These are phyloP conservation scores for Harpalus rufipes DNA, from an alignment of 2,888 invertebrate species.

Conservation along the genomic window DNA sequence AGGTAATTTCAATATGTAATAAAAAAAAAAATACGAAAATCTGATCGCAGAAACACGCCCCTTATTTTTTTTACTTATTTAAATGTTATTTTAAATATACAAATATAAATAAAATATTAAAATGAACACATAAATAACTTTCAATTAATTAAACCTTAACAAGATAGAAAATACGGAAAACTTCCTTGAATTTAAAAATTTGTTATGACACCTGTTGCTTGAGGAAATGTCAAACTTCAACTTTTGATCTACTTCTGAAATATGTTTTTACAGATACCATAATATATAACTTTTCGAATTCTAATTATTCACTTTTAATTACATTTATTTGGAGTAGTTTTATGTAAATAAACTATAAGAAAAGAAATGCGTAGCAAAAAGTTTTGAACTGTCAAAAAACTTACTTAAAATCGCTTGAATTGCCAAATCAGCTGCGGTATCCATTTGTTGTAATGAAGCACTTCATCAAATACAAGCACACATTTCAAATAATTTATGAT, in stretches of 20 bases:
- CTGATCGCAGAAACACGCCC: conserved; percentile 28
- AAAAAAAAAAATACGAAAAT: conserved; percentile 15
- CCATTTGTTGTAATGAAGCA: conserved; percentile 71
- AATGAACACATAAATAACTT: conserved; percentile 7
- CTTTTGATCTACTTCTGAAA: conserved; percentile 52
- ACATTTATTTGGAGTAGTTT: neutral
- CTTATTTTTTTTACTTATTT: conserved; percentile 25
- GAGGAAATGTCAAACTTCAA: conserved; percentile 56
- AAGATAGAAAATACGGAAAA: neutral
- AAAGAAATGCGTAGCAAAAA: conserved; percentile 51
- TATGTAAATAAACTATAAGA: conserved; percentile 31
- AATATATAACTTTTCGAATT: neutral
- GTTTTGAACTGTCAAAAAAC: conserved; percentile 68
- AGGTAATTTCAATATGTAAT: neutral
- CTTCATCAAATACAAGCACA: conserved; percentile 49
- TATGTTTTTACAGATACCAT: neutral
- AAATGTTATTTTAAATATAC: neutral
- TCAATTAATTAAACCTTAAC: neutral
- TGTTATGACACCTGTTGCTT: conserved; percentile 51
- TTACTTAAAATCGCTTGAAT: conserved; percentile 75
- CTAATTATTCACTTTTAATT: neutral
- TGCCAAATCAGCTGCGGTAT: conserved; percentile 74
- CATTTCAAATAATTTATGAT: conserved; percentile 54
- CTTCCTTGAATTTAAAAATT: conserved; percentile 15
- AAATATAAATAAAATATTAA: conserved; percentile 11